Conservation (phyloP, 2,888 invertebrate genomes). For the Cyaniris semiargus region DNA sequence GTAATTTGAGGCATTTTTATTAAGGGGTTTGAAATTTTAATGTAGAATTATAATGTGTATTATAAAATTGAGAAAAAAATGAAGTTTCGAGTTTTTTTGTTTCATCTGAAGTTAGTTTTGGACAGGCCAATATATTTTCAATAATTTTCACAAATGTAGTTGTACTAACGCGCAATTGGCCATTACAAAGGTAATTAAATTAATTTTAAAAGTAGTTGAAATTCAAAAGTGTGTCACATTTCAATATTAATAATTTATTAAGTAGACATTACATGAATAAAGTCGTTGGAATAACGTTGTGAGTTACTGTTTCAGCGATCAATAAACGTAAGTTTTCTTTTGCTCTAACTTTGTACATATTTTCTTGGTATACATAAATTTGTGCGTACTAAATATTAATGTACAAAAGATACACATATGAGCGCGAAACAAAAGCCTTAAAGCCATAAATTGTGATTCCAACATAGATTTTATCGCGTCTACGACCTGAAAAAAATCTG, state of each 20-base stretch:
- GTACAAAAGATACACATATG: constrained; percentile 9
- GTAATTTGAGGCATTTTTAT: not conserved
- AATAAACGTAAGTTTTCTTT: not conserved
- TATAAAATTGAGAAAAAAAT: too few species aligned
- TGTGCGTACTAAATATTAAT: constrained; percentile 6
- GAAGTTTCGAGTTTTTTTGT: not conserved
- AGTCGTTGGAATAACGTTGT: not conserved
- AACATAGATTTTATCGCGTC: constrained; percentile 7
- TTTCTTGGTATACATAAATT: not conserved
- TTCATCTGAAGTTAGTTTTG: too few species aligned
- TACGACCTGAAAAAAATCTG: constrained; percentile 11
- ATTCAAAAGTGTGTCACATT: not conserved
- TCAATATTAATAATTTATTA: not conserved
- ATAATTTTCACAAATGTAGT: too few species aligned
- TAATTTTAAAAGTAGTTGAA: too few species aligned
- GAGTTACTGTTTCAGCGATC: not conserved
- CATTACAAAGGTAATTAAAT: too few species aligned
- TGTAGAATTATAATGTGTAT: not conserved
- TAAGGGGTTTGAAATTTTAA: not conserved
- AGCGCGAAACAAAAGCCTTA: constrained; percentile 3
- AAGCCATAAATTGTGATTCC: constrained; percentile 16
- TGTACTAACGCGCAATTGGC: too few species aligned
- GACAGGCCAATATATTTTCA: too few species aligned
- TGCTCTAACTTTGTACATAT: not conserved
- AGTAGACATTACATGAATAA: not conserved